Percentiles rank a stretch among this genome's conserved stretches.
These are phyloP conservation scores for Cirrhinus mrigala DNA, from an alignment of 2,797 vertebrate genomes.

Conservation along the genomic window DNA sequence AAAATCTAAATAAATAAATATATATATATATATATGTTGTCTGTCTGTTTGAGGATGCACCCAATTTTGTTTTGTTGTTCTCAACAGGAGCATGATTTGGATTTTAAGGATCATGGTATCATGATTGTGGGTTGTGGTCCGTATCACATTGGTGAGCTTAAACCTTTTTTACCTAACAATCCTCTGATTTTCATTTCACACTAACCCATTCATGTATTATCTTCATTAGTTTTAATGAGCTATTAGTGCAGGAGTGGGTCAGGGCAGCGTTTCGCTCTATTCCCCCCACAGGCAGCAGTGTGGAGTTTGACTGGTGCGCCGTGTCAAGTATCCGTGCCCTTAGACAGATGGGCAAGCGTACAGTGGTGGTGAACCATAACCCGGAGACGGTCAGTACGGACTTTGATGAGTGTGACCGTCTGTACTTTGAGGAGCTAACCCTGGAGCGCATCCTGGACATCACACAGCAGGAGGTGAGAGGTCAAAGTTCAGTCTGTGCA, in stretches of 20 bases:
- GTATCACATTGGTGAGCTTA: constrained; percentile 91
- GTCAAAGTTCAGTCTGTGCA: constrained; percentile 19
- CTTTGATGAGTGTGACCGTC: constrained; percentile 96
- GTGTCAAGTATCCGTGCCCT: constrained; percentile 92
- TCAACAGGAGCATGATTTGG: constrained; percentile 91
- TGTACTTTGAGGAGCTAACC: constrained; percentile 96
- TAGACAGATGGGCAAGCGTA: constrained; percentile 89
- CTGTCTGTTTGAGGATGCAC: background rate
- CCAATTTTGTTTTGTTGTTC: background rate
- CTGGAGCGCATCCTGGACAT: constrained; percentile 95
- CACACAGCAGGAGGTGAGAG: constrained; percentile 90
- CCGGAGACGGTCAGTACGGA: constrained; percentile 97
- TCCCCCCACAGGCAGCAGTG: constrained; percentile 87
- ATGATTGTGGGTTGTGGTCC: constrained; percentile 97
- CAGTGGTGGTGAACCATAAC: constrained; percentile 95
- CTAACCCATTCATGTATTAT: background rate
- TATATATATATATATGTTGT: too few relatives aligned
- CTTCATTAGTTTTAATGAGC: constrained; percentile 45
- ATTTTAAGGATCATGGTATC: constrained; percentile 88
- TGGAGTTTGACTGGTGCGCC: constrained; percentile 98
- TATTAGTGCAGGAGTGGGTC: constrained; percentile 37
- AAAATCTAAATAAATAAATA: too few relatives aligned
- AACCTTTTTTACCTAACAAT: background rate
- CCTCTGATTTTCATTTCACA: constrained; percentile 1
- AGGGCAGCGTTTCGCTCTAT: constrained; percentile 6